A percentile compares a stretch with the other conserved stretches of the same genome.
Evolutionary conservation across 1,140 invertebrate species (phyloP).

Genomic region (Danaus melanippus): DNA sequence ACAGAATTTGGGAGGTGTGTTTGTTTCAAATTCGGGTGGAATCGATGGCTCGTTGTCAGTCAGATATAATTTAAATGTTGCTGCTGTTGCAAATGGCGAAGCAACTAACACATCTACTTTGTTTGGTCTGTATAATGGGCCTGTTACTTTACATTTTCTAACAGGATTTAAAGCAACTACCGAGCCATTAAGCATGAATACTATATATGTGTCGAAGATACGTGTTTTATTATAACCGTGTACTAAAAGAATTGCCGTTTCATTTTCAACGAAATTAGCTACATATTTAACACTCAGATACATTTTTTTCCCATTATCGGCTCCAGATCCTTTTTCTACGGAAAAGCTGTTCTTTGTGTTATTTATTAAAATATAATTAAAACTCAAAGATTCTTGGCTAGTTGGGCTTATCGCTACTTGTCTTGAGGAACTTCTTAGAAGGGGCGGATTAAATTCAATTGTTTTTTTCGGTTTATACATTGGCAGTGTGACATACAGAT

Average conservation of each 20-base stretch:
- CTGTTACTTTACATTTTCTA: conserved; percentile 53
- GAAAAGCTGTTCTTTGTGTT: conserved; percentile 44
- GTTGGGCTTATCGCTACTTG: conserved; percentile 39
- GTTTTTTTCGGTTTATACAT: conserved; percentile 53
- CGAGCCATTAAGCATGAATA: conserved; percentile 43
- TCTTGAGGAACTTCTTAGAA: conserved; percentile 49
- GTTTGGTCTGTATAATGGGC: conserved; percentile 51
- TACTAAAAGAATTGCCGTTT: conserved; percentile 47
- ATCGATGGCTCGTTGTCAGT: conserved; percentile 52
- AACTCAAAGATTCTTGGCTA: conserved; percentile 51
- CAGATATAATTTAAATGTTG: conserved; percentile 35
- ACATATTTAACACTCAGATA: conserved; percentile 48
- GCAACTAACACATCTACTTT: conserved; percentile 49
- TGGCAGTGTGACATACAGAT: conserved; percentile 51
- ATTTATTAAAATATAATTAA: conserved; percentile 44
- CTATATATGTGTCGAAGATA: conserved; percentile 59
- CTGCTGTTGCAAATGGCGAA: conserved; percentile 39
- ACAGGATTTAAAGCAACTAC: conserved; percentile 39
- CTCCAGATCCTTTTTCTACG: conserved; percentile 44
- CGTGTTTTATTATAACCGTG: conserved; percentile 61
- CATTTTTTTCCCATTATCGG: conserved; percentile 50
- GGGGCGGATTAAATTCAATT: conserved; percentile 52
- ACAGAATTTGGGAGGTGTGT: conserved; percentile 34
- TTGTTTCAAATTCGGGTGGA: conserved; percentile 39
- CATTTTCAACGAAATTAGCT: conserved; percentile 49